These are phyloP conservation scores for Catalaphyllia jardinei DNA, from an alignment of 64 coral and sea anemone genomes.

Conservation along the genomic window DNA sequence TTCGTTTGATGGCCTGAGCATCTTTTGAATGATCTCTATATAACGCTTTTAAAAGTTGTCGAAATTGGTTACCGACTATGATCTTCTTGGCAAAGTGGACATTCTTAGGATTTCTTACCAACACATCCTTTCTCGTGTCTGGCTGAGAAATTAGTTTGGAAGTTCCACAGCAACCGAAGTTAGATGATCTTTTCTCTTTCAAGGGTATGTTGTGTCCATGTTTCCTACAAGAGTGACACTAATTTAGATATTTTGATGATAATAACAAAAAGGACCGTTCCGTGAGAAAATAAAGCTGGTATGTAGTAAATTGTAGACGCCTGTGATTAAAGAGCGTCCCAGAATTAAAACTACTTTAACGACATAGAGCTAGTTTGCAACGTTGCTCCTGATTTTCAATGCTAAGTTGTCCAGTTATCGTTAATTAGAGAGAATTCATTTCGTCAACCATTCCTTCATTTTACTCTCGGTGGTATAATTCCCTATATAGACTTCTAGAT, in stretches of 20 bases:
- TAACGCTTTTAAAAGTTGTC: conserved; percentile 22
- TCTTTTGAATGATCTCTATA: conserved; percentile 7
- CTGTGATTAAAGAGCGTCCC: too few relatives aligned
- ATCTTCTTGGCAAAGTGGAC: not conserved
- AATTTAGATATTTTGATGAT: not conserved
- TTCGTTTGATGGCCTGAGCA: not conserved
- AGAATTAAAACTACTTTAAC: too few relatives aligned
- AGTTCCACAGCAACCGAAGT: not conserved
- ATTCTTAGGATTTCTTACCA: not conserved
- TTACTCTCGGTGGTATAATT: too few relatives aligned
- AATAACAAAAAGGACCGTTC: not conserved
- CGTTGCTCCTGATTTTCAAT: too few relatives aligned
- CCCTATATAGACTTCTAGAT: too few relatives aligned
- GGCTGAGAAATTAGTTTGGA: not conserved
- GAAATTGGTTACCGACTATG: not conserved
- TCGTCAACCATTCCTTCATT: too few relatives aligned
- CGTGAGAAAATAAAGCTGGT: not conserved
- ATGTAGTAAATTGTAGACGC: too few relatives aligned
- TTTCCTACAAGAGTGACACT: not conserved
- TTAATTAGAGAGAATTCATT: too few relatives aligned
- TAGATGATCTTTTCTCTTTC: not conserved
- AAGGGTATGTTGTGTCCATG: not conserved
- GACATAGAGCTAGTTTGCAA: too few relatives aligned
- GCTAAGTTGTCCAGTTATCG: too few relatives aligned
- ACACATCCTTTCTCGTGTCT: not conserved